Conservation (phyloP, 2,888 invertebrate species). For the Limnephilus lunatus region DNA sequence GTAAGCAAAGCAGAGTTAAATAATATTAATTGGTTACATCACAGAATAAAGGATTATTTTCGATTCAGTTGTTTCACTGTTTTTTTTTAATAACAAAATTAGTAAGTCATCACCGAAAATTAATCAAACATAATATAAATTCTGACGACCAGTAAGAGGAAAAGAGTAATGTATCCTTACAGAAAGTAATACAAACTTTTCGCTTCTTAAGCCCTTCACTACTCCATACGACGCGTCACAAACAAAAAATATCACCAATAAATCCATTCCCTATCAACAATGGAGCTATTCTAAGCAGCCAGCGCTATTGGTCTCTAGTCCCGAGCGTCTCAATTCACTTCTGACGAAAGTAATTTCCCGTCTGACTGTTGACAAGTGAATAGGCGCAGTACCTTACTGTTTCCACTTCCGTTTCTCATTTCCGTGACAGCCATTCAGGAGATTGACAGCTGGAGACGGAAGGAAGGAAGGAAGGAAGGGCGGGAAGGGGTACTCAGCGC, state of each 20-base stretch:
- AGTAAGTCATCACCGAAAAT: neutral
- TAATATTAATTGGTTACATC: no score
- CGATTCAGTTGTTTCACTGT: no score
- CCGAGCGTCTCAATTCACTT: constrained; percentile 14
- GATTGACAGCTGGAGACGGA: constrained; percentile 6
- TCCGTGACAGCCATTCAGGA: constrained; percentile 35
- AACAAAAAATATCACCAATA: neutral
- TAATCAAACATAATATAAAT: neutral
- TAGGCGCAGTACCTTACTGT: constrained; percentile 4
- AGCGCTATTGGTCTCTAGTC: neutral
- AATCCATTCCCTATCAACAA: neutral
- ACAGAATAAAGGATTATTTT: no score
- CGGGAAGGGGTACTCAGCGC: neutral
- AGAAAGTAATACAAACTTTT: neutral
- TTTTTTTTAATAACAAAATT: no score
- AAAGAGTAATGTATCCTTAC: neutral
- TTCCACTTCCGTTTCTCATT: constrained; percentile 42
- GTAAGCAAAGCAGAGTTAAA: neutral
- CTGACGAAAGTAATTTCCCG: constrained; percentile 31
- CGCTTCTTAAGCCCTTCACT: neutral
- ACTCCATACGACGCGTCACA: neutral
- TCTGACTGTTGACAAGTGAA: constrained; percentile 21
- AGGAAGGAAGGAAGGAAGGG: neutral
- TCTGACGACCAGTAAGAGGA: neutral
- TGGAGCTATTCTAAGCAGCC: neutral